These are phyloP conservation scores for Lycocorax pyrrhopterus DNA, from an alignment of 2,113 vertebrate genomes.

Conservation along the genomic window DNA sequence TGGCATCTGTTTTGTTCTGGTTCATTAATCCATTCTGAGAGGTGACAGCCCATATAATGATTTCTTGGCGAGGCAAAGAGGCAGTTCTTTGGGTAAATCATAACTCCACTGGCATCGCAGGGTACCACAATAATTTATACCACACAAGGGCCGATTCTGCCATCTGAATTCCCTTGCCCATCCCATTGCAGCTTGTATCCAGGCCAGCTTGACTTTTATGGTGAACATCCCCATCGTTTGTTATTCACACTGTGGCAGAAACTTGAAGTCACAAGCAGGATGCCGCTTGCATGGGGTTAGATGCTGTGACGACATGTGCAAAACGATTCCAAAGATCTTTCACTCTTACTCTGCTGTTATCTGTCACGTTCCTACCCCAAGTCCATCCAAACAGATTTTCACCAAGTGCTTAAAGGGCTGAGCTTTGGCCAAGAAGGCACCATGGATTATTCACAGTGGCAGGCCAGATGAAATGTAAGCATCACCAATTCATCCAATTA, in stretches of 20 bases:
- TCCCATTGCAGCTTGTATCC: neutral
- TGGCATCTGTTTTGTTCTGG: neutral
- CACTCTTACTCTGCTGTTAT: neutral
- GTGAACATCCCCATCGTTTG: neutral
- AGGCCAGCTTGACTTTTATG: neutral
- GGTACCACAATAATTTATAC: neutral
- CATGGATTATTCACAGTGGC: conserved; percentile 25
- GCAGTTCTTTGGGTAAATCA: neutral
- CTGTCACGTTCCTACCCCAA: neutral
- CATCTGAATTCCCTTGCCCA: neutral
- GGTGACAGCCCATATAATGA: neutral
- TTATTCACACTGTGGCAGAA: neutral
- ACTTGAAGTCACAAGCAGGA: neutral
- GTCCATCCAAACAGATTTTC: conserved; percentile 27
- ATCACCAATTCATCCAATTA: conserved; percentile 58
- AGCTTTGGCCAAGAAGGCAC: conserved; percentile 26
- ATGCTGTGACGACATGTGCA: neutral
- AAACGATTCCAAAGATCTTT: neutral
- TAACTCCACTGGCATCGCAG: neutral
- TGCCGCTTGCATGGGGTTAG: neutral
- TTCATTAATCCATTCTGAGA: conserved; percentile 1
- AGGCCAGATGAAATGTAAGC: conserved; percentile 54
- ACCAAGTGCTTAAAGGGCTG: neutral
- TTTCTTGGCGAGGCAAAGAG: conserved; percentile 9
- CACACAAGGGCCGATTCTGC: neutral